Percentiles rank a stretch among this genome's conserved stretches.
phyloP scores from a whole-genome alignment of 2,888 invertebrate species.

The Hydriomena furcata region DNA sequence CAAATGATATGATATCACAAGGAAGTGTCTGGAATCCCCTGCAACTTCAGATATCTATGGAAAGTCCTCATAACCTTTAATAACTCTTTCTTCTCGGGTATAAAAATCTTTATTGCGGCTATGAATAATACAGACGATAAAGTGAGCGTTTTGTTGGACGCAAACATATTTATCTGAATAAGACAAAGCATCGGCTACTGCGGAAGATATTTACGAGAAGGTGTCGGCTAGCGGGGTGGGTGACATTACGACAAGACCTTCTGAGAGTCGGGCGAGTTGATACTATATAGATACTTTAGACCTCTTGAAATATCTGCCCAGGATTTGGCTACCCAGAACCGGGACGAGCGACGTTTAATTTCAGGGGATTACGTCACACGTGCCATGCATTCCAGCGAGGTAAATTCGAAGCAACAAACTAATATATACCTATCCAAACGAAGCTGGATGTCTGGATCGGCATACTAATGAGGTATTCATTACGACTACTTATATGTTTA shows the following conservation, averaged over 20 bases:
- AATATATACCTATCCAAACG: slow-evolving; percentile 24
- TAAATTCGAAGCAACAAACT: slow-evolving; percentile 31
- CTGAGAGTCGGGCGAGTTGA: slow-evolving; percentile 46
- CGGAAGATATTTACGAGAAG: slow-evolving; percentile 45
- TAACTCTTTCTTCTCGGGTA: slow-evolving; percentile 32
- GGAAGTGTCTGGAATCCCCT: slow-evolving; percentile 14
- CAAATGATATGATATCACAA: slow-evolving; percentile 12
- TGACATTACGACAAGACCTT: slow-evolving; percentile 38
- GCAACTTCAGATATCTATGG: slow-evolving; percentile 14
- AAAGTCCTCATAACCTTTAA: slow-evolving; percentile 29
- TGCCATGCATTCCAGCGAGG: slow-evolving; percentile 40
- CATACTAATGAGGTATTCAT: slow-evolving; percentile 26
- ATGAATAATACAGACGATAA: slow-evolving; percentile 46
- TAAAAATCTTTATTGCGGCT: slow-evolving; percentile 44
- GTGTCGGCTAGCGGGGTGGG: slow-evolving; percentile 29
- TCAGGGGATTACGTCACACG: slow-evolving; percentile 45
- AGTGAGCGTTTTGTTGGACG: slow-evolving; percentile 39
- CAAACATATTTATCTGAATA: slow-evolving; percentile 51
- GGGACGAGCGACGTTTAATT: slow-evolving; percentile 40
- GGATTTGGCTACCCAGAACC: slow-evolving; percentile 20
- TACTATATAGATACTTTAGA: slow-evolving; percentile 35
- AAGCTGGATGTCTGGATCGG: slow-evolving; percentile 20
- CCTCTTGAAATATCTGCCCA: slow-evolving; percentile 47
- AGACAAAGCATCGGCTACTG: slow-evolving; percentile 40
- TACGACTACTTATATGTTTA: slow-evolving; percentile 5